A percentile compares a stretch with the other conserved stretches of the same genome.
phyloP scores from a whole-genome alignment of 1,140 invertebrate species.

The Atopsyche davidsoni region DNA sequence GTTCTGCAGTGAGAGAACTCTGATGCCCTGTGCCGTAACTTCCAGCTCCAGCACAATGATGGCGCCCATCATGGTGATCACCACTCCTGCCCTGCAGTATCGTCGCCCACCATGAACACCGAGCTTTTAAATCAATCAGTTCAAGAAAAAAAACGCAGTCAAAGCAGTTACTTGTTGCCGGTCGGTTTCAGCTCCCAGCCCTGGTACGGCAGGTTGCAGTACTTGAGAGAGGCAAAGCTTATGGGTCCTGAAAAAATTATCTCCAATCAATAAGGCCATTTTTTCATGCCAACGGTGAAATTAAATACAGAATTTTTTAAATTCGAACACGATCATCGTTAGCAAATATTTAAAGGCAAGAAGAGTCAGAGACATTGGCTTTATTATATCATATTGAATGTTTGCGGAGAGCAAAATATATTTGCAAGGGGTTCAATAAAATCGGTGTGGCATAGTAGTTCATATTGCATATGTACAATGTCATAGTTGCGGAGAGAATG shows the following conservation, averaged over 20 bases:
- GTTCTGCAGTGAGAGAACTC: constrained; percentile 25
- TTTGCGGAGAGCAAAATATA: no score
- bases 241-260: constrained; percentile 49
- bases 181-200: constrained; percentile 77
- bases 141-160: neutral
- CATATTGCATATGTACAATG: no score
- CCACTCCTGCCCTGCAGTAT: constrained; percentile 15
- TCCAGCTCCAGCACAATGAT: constrained; percentile 25
- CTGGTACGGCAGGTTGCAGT: constrained; percentile 77
- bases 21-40: constrained; percentile 17
- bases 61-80: constrained; percentile 28
- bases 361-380: no score
- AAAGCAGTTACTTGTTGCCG: constrained; percentile 15
- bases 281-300: no score
- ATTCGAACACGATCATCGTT: no score
- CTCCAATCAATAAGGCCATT: no score
- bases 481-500: no score
- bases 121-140: neutral
- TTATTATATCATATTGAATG: no score
- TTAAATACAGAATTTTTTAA: no score
- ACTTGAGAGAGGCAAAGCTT: constrained; percentile 66
- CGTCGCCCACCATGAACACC: neutral
- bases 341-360: no score
- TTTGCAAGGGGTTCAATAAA: no score
- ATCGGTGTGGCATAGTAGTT: no score